Base-by-base conservation (phyloP, 1,140 invertebrate species). In the Monochamus saltuarius region DNA sequence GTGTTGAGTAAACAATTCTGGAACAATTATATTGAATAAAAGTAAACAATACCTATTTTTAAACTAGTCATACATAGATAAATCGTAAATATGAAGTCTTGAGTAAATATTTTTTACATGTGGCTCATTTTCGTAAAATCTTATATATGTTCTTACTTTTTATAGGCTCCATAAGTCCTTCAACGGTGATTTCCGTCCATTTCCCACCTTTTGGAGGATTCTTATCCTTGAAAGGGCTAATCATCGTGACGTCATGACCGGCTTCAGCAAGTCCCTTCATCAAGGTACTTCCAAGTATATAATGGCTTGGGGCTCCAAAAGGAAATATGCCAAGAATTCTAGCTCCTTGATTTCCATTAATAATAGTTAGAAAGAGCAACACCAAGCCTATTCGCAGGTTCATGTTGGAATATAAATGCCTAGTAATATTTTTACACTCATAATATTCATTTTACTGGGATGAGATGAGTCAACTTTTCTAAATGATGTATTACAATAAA, bases 211-310 rank as follows among this genome's bases (percentile, higher is more conserved):
- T 40, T 10, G 61, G 43, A 14, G 16, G 16, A 43, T 63, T 57
- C 17, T 72, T 71, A 40, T 75, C 64, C 9, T 72, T 69, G 57
- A 77, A 77, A 0, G 75, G 76, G 53, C 76, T 79, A 9, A 81
- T 72, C 4, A 79, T 75, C 1, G 77, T 81, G 0, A 81, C 71
- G 45, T 81, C 73, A 62, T 82, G 81, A 14, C 79, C 78, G 7
- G 71, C 61, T 22, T 66, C 59, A 0, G 76, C 70, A 45, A 82
- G 60, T 43, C 70, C 72, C 40, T 73, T 77, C 6, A 81, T 58
- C 56, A 80, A 54, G 43, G 60, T 46, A 42, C 55, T 67, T 45
- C 65, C 69, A 14, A 70, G 40, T 8, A 69, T 67, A 37, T 66
- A 59, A 40, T 70, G 69, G 52, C 69, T 70, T 34, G 47, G 39